Evolutionary conservation across 2,113 vertebrate genomes (phyloP), one percentile per base, ranked within the genome.

Genomic region (Paramisgurnus dabryanus): DNA sequence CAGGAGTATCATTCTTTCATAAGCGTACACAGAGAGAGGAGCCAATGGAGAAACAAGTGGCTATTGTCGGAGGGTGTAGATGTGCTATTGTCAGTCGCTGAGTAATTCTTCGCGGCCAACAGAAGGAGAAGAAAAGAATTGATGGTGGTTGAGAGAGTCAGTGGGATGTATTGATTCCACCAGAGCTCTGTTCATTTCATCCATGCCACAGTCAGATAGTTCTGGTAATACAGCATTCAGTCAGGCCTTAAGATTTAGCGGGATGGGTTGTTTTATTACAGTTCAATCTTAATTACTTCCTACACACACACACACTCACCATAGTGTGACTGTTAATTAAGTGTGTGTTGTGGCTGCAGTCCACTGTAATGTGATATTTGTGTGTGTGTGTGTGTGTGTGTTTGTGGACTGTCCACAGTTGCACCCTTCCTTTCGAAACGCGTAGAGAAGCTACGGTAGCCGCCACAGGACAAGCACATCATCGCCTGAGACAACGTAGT

Each of bases 121-220:
- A 89, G 85, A 90, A 78, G 86, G 81, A 86, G 65, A 80, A 67
- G 84, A 90, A 89, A 88, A 85, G 83, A 86, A 88, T 87, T 90
- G 85, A 90, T 88, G 87, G 85, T 83, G 82, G 88, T 69, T 71
- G 67, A 75, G 84, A 85, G 82, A 74, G 55, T n/a, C 22, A 55
- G 81, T 76, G 82, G 77, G 81, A 27, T 12, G 85, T 89, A 91
- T 91, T 91, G 91, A 92, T 93, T 92, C 88, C 86, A 87, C 87
- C 75, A 83, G 79, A 87, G 87, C 84, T 87, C 89, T 89, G 87
- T 91, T 92, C 89, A 90, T 91, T 92, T 86, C 89, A 89, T 91
- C 90, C 88, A 90, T 91, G 87, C 79, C 83, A 80, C 88, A 88
- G 91, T 92, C 90, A 91, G 91, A 88, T 88, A 86, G 82, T 57